Percentiles rank a stretch among this genome's conserved stretches.
Conservation (phyloP, 2,113 vertebrate species). For the Erythrocercus mccallii region DNA sequence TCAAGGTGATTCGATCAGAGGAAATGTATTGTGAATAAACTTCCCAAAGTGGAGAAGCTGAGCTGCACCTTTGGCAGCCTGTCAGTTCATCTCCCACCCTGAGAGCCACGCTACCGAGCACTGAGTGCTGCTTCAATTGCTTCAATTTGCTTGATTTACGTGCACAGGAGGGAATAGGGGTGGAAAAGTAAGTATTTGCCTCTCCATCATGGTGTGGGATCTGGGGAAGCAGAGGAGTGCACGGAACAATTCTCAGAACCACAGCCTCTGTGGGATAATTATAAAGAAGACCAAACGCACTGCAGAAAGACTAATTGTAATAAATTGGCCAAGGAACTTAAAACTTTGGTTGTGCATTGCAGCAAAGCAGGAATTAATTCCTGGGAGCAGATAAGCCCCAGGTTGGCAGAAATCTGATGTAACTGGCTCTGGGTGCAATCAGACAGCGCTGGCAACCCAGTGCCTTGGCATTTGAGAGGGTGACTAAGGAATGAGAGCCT, state of each 20-base stretch:
- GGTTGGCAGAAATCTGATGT: slow-evolving; percentile 45
- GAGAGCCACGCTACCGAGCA: background rate
- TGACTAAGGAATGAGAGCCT: background rate
- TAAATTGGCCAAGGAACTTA: slow-evolving; percentile 28
- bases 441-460: background rate
- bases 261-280: background rate
- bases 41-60: background rate
- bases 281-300: background rate
- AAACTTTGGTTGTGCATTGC: slow-evolving; percentile 36
- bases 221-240: background rate
- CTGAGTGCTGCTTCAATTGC: background rate
- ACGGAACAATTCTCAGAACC: background rate
- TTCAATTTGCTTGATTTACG: background rate
- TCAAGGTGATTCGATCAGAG: background rate
- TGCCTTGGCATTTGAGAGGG: slow-evolving; percentile 34
- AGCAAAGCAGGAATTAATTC: slow-evolving; percentile 57
- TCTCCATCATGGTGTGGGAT: background rate
- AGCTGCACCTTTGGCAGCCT: background rate
- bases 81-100: background rate
- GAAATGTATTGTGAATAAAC: background rate
- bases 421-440: slow-evolving; percentile 44
- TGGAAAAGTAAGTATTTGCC: background rate
- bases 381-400: slow-evolving; percentile 23
- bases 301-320: slow-evolving; percentile 19
- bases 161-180: background rate